Percentiles rank a stretch among this genome's conserved stretches.
Evolutionary conservation across 35 echinoderm and acorn worm genomes (phyloP).

Genomic region (Holothuria glaberrima): DNA sequence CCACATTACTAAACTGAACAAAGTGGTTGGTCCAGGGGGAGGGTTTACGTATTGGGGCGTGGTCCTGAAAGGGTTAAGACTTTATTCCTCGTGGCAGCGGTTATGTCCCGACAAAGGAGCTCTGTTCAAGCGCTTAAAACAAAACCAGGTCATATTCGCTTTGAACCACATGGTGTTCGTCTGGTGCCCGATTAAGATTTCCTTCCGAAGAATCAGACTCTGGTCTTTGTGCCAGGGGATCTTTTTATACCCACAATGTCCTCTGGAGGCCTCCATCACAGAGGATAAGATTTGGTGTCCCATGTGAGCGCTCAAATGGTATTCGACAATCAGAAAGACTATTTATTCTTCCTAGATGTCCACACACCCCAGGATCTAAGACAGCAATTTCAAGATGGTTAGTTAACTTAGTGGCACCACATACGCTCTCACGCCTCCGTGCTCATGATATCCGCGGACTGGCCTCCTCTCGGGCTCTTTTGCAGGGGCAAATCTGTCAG

Average conservation of each 20-base stretch:
- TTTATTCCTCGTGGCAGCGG: constrained; percentile 22
- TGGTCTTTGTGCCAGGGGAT: not conserved
- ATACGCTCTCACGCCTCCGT: not conserved
- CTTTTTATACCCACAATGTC: constrained; percentile 45
- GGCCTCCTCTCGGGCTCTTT: constrained; percentile 55
- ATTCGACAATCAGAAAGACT: not conserved
- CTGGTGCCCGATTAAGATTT: constrained; percentile 23
- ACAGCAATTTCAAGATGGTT: constrained; percentile 49
- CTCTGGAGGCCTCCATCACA: not conserved
- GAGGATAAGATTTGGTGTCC: constrained; percentile 64
- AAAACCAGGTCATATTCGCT: constrained; percentile 40
- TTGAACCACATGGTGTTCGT: constrained; percentile 13
- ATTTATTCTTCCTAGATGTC: constrained; percentile 53
- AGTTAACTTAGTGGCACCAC: not conserved
- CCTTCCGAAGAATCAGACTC: constrained; percentile 61
- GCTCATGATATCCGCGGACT: constrained; percentile 20
- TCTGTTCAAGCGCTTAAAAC: constrained; percentile 37
- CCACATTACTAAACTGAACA: too few relatives aligned
- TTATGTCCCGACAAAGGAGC: not conserved
- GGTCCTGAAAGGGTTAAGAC: too few relatives aligned
- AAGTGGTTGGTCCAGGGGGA: too few relatives aligned
- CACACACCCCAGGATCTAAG: constrained; percentile 35
- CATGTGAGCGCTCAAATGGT: constrained; percentile 52
- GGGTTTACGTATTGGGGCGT: too few relatives aligned
- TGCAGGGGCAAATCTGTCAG: not conserved